phyloP scores from a whole-genome alignment of 2,113 vertebrate genomes.

The Collichthys lucidus region DNA sequence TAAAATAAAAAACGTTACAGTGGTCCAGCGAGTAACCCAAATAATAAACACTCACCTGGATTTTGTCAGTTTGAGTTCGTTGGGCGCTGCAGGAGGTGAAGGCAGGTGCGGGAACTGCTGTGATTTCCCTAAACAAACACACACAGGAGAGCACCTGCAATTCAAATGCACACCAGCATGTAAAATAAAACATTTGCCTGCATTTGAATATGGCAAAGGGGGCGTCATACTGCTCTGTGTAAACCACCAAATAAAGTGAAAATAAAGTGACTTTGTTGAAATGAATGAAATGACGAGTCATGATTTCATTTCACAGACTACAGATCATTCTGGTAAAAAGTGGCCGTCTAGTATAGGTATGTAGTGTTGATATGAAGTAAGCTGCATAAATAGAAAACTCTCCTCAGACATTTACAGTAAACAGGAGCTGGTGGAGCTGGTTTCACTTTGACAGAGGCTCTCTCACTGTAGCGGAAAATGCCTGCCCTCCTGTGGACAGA shows the following conservation, averaged over 20 bases:
- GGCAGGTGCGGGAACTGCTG: slow-evolving; percentile 60
- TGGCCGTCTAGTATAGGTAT: not conserved
- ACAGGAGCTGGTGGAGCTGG: slow-evolving; percentile 47
- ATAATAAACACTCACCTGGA: slow-evolving; percentile 64
- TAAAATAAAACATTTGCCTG: slow-evolving; percentile 72
- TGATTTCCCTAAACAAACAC: slow-evolving; percentile 86
- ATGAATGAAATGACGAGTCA: not conserved
- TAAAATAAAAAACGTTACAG: not conserved
- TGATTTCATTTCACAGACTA: not conserved
- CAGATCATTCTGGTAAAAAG: not conserved
- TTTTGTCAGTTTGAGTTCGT: slow-evolving; percentile 68
- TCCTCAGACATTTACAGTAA: slow-evolving; percentile 63
- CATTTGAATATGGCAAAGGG: slow-evolving; percentile 73
- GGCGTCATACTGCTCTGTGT: not conserved
- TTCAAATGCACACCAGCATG: slow-evolving; percentile 62
- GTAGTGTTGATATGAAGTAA: not conserved
- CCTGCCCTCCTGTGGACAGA: slow-evolving; percentile 70
- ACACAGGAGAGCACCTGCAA: slow-evolving; percentile 70
- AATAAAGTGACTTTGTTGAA: not conserved
- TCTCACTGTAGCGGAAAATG: not conserved
- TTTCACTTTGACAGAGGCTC: slow-evolving; percentile 26
- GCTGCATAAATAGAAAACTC: slow-evolving; percentile 11
- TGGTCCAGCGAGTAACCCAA: not conserved
- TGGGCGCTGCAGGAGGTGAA: slow-evolving; percentile 48
- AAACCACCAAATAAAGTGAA: not conserved